phyloP scores from a whole-genome alignment of 2,888 invertebrate species.

The Volucella zonaria region DNA sequence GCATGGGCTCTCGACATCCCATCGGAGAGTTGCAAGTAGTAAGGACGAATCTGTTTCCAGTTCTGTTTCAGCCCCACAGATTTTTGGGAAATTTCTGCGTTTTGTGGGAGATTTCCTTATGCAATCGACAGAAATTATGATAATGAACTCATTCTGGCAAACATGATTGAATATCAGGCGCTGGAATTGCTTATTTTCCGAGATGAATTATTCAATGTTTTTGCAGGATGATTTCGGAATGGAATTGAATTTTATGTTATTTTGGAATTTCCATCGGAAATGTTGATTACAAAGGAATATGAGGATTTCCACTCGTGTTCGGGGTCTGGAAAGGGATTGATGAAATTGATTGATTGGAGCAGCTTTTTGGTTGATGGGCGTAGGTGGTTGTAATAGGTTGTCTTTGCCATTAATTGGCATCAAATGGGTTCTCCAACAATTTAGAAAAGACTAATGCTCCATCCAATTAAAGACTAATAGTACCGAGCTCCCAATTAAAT shows the following conservation, averaged over 20 bases:
- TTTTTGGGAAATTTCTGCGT: neutral
- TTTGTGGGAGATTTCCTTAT: conserved; percentile 14
- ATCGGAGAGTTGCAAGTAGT: neutral
- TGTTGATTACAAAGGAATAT: neutral
- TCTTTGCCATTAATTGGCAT: too few species aligned
- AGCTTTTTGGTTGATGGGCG: too few species aligned
- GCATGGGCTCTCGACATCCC: conserved; percentile 24
- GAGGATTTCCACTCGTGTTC: too few species aligned
- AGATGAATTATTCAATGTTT: conserved; percentile 34
- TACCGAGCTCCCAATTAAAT: too few species aligned
- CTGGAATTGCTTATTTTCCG: conserved; percentile 56
- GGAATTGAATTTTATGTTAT: conserved; percentile 37
- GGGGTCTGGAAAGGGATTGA: too few species aligned
- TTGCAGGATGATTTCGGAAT: conserved; percentile 6
- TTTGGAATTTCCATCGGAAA: conserved; percentile 6
- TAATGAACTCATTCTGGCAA: conserved; percentile 49
- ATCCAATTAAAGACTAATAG: too few species aligned
- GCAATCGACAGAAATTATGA: conserved; percentile 49
- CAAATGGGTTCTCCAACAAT: too few species aligned
- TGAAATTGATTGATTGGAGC: too few species aligned
- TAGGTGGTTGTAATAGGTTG: too few species aligned
- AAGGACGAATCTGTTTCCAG: neutral
- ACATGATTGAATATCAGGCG: conserved; percentile 56
- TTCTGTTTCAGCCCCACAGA: neutral
- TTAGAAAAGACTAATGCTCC: too few species aligned